These are phyloP conservation scores for Sebastolobus alascanus DNA, from an alignment of 2,797 vertebrate species.

Conservation along the genomic window DNA sequence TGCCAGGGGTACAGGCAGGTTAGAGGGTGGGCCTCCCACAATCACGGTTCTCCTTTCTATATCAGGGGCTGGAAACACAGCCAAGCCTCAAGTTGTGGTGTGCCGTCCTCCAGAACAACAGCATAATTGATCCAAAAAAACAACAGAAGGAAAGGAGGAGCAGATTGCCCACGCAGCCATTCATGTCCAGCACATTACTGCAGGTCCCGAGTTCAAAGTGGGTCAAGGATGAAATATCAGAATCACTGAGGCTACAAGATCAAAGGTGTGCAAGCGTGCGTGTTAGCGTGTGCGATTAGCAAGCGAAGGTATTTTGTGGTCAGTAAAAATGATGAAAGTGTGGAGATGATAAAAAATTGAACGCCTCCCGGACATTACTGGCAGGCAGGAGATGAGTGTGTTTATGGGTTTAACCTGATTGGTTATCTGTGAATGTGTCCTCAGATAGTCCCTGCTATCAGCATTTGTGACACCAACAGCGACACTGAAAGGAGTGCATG, in stretches of 20 bases:
- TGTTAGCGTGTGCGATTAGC: constrained; percentile 10
- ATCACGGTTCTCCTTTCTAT: constrained; percentile 64
- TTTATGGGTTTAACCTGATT: constrained; percentile 58
- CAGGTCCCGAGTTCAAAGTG: constrained; percentile 69
- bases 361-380: constrained; percentile 54
- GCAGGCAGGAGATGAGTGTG: constrained; percentile 45
- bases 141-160: constrained; percentile 80
- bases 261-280: constrained; percentile 47
- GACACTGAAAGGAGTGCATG: not conserved
- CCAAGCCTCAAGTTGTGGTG: constrained; percentile 65
- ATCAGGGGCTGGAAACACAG: constrained; percentile 64
- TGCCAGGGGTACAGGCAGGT: constrained; percentile 81
- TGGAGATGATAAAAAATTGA: constrained; percentile 57
- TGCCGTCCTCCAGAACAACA: constrained; percentile 59
- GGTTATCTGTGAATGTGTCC: constrained; percentile 51
- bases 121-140: constrained; percentile 51
- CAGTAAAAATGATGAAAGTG: constrained; percentile 60
- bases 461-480: constrained; percentile 29
- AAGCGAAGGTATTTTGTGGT: constrained; percentile 55
- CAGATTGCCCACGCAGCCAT: constrained; percentile 69
- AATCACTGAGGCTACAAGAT: constrained; percentile 56
- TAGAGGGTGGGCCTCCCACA: constrained; percentile 76
- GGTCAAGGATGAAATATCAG: constrained; percentile 71
- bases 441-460: constrained; percentile 32
- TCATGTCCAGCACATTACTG: constrained; percentile 67